Evolutionary conservation across 2,113 vertebrate genomes (phyloP).

Genomic region (Prunella fulvescens): DNA sequence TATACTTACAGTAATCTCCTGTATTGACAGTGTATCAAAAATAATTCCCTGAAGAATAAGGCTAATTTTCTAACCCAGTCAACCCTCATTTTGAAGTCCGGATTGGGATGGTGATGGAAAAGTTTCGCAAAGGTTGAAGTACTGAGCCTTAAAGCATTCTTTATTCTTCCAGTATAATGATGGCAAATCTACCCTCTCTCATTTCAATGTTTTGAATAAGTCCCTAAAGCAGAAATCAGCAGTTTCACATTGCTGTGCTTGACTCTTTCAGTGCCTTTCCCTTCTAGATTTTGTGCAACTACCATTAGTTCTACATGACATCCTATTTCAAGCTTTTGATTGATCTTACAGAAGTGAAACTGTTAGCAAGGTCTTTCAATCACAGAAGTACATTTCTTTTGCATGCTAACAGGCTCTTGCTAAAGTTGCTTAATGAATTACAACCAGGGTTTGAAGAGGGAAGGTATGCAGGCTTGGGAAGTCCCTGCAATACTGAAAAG

Average conservation of each 20-base stretch:
- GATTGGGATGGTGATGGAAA: slow-evolving; percentile 26
- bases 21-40: slow-evolving; percentile 22
- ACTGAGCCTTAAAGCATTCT: slow-evolving; percentile 42
- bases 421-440: background rate
- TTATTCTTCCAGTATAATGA: slow-evolving; percentile 43
- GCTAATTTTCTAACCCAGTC: slow-evolving; percentile 29
- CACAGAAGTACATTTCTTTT: background rate
- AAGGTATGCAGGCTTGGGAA: background rate
- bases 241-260: slow-evolving; percentile 26
- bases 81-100: slow-evolving; percentile 43
- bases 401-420: background rate
- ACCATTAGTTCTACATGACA: background rate
- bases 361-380: background rate
- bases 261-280: slow-evolving; percentile 11
- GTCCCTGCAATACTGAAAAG: background rate
- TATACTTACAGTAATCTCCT: slow-evolving; percentile 28
- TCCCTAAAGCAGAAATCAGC: slow-evolving; percentile 12
- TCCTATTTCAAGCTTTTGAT: background rate
- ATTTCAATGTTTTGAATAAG: slow-evolving; percentile 22
- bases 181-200: slow-evolving; percentile 22
- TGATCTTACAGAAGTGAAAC: background rate
- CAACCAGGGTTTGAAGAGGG: background rate
- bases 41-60: slow-evolving; percentile 17
- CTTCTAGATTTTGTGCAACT: background rate
- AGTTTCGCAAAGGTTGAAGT: background rate